Conservation (phyloP, 2,113 vertebrate genomes). For the Hyperopisus bebe region DNA sequence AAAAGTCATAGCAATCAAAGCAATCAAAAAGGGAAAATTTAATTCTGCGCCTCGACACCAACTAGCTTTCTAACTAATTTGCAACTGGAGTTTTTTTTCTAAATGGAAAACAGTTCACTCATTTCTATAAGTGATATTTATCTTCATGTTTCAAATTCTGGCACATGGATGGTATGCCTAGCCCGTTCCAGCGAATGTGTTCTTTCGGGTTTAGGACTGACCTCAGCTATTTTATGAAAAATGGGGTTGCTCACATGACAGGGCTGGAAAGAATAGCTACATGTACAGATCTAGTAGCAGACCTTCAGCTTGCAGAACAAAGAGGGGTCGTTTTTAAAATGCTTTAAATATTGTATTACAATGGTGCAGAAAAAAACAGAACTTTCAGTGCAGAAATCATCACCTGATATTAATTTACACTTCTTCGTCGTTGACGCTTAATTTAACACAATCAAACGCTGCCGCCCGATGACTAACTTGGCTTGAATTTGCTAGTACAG, state of each 20-base stretch:
- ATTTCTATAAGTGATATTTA: not conserved
- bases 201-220: not conserved
- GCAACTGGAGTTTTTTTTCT: not conserved
- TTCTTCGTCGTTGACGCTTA: not conserved
- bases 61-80: not conserved
- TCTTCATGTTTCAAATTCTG: conserved; percentile 18
- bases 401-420: conserved; percentile 1
- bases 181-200: conserved; percentile 11
- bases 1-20: not conserved
- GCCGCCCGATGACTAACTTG: conserved; percentile 9
- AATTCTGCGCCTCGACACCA: not conserved
- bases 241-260: not conserved
- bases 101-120: not conserved
- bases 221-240: conserved; percentile 8
- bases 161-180: conserved; percentile 30
- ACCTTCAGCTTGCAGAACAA: not conserved
- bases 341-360: not conserved
- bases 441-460: not conserved
- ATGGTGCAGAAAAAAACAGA: not conserved
- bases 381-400: not conserved
- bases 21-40: not conserved
- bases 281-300: not conserved
- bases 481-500: not conserved
- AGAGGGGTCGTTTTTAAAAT: not conserved
- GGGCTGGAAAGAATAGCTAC: not conserved